Evolutionary conservation across 2,797 vertebrate genomes (phyloP), one percentile per base, ranked within the genome.

Genomic region (Amniataba percoides): DNA sequence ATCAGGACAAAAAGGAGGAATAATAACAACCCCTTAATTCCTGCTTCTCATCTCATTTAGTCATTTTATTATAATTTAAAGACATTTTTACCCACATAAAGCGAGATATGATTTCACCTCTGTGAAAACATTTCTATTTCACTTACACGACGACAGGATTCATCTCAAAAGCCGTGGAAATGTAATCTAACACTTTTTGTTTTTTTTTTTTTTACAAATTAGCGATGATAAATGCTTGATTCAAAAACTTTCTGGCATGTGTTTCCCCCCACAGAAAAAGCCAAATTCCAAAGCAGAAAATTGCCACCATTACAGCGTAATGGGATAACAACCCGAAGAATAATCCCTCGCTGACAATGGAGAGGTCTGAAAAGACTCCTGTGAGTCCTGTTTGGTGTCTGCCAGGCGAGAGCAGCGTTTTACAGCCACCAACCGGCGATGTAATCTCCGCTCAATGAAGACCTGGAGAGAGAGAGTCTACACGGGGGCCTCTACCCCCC

Each of bases 311-410:
- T 92, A 93, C 72, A 81, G 83, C 86, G 85, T 93, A 96, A 95
- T 95, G 86, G 93, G 93, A 92, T 93, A 95, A 94, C 95, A 96
- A 95, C 92, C 88, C 86, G 12, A 86, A 88, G 88, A 92, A 88
- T 93, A 96, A 96, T 95, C 95, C 94, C 65, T 31, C 9, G 48
- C 92, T 71, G 84, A 94, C 92, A 93, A 95, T 90, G 84, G 90
- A 40, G 86, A n/a, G 86, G 84, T 89, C 78, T 93, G 89, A 95
- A 94, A 91, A 82, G 90, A 90, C 82, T 93, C 92, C 90, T 93
- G 92, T 89, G 91, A 90, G 85, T 88, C 10, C 89, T 66, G 83
- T 40, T 78, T 75, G 87, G 82, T 92, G 85, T 92, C 89, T 86
- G 89, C 87, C 90, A 90, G 90, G 55, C 62, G 56, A 86, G 78